Base-by-base conservation (phyloP, 2,113 vertebrate species). In the Myocastor coypus region DNA sequence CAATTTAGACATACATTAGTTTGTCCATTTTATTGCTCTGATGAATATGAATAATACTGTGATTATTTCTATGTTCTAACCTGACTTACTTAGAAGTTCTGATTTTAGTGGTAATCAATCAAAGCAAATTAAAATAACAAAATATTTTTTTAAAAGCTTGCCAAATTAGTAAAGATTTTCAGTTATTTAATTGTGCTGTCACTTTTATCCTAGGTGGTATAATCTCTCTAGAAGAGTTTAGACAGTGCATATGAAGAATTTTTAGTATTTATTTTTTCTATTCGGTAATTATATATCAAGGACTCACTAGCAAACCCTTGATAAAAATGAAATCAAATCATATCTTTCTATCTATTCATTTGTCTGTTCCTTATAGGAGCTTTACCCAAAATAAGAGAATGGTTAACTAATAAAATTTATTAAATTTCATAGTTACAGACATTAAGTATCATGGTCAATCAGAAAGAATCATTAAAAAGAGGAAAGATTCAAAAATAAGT, bases 401-500 rank as follows among this genome's bases (percentile, higher is more conserved):
- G 1, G 9, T 86, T 85, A 85, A 77, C 63, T 40, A 92, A 71
- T 42, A 46, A 71, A 57, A 50, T n/a, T 75, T 69, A 63, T 73
- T 73, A 7, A 55, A 63, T 28, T 6, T 17, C 82, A 28, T 50
- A n/a, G 77, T 89, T 46, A 64, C 11, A 83, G 7, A 68, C 20
- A 66, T 61, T 86, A 50, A 90, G 34, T 57, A 57, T 32, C 20
- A 78, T 17, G 4, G 84, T 50, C 46, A 92, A 30, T 75, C 5
- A 91, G 42, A 30, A 46, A 69, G 87, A n/a, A 88, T 69, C 92
- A 92, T 0, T 90, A 42, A 87, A 83, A 94, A 64, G 37, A 80
- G 14, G 8, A 87, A 90, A 87, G 78, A 32, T 12, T 94, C 9
- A 83, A 90, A 97, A 61, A 46, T 64, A 92, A 87, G 68, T 92